phyloP scores from a whole-genome alignment of 2,797 vertebrate species.

The Threskiornis aethiopicus region DNA sequence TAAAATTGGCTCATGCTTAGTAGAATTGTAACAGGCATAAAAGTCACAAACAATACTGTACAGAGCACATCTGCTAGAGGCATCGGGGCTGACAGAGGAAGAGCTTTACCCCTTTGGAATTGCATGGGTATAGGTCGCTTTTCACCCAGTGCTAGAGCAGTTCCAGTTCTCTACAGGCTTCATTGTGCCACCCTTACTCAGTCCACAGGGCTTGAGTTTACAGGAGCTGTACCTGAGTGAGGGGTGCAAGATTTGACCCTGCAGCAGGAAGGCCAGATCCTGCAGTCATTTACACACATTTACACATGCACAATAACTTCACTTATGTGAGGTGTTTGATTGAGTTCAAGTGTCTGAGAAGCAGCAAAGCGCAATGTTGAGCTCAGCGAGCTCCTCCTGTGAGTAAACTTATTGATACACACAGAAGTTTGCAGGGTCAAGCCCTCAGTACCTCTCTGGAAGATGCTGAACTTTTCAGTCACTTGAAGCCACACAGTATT shows the following conservation, averaged over 20 bases:
- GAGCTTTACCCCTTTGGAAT: constrained; percentile 11
- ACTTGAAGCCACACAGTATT: not conserved
- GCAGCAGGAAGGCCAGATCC: not conserved
- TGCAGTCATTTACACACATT: not conserved
- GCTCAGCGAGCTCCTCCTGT: not conserved
- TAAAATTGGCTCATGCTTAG: constrained; percentile 30
- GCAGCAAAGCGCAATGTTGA: not conserved
- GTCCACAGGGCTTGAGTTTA: constrained; percentile 19
- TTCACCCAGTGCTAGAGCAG: constrained; percentile 16
- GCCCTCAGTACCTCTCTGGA: not conserved
- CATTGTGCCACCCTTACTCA: constrained; percentile 28
- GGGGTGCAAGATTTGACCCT: constrained; percentile 30
- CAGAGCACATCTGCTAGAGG: not conserved
- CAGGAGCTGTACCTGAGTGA: constrained; percentile 41
- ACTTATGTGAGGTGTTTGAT: not conserved
- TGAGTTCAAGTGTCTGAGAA: constrained; percentile 52
- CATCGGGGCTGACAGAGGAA: not conserved
- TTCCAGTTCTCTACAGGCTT: constrained; percentile 20
- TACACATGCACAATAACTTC: not conserved
- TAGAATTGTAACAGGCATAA: not conserved
- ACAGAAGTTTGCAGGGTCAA: not conserved
- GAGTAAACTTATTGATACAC: not conserved
- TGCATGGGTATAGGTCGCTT: not conserved
- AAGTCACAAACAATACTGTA: constrained; percentile 10
- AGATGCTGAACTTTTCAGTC: constrained; percentile 5